Conservation (phyloP, 2,113 vertebrate genomes). For the Clinocottus analis region DNA sequence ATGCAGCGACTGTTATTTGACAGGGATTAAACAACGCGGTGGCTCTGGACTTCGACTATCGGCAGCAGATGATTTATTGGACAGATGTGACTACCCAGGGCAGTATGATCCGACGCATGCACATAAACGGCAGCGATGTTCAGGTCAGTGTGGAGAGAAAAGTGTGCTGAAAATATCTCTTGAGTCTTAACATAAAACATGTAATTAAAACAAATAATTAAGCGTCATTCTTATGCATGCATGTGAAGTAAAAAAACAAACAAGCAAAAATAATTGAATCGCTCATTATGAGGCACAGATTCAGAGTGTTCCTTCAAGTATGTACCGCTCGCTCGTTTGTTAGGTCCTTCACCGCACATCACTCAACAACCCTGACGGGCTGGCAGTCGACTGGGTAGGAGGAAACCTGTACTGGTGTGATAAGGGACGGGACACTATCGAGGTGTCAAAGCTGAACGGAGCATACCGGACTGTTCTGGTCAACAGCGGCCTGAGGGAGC, state of each 20-base stretch:
- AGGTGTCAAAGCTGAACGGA: slow-evolving; percentile 97
- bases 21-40: slow-evolving; percentile 98
- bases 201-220: slow-evolving; percentile 15
- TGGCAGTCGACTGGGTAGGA: slow-evolving; percentile 98
- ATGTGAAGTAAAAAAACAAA: neutral
- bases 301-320: slow-evolving; percentile 1
- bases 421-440: slow-evolving; percentile 98
- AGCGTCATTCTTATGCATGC: neutral
- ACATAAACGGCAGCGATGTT: slow-evolving; percentile 95
- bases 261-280: neutral
- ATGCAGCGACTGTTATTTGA: slow-evolving; percentile 24
- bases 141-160: slow-evolving; percentile 83
- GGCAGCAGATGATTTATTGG: slow-evolving; percentile 99
- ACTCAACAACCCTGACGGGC: slow-evolving; percentile 95
- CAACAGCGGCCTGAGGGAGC: slow-evolving; percentile 93
- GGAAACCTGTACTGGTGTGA: slow-evolving; percentile 99
- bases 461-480: slow-evolving; percentile 95
- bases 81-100: slow-evolving; percentile 98
- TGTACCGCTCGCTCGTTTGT: slow-evolving; percentile 18
- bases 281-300: neutral
- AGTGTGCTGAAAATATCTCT: neutral
- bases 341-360: slow-evolving; percentile 97
- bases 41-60: slow-evolving; percentile 95
- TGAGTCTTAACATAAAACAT: neutral
- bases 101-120: slow-evolving; percentile 99